phyloP scores from a whole-genome alignment of 2,797 vertebrate species.

The Sylvia borin region DNA sequence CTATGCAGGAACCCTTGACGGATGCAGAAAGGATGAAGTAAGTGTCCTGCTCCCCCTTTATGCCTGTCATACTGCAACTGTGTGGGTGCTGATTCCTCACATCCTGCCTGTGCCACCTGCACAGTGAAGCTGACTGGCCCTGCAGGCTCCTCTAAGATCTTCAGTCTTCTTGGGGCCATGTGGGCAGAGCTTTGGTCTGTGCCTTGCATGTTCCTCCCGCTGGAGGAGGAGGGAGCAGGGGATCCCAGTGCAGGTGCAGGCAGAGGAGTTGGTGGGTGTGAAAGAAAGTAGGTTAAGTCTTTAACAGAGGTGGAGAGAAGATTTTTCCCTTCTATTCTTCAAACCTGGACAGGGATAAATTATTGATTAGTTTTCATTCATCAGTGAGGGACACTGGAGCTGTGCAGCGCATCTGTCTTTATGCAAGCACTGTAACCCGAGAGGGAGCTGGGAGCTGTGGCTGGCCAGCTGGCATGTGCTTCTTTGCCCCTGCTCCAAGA shows the following conservation, averaged over 20 bases:
- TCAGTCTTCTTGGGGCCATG: not conserved
- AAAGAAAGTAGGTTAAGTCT: not conserved
- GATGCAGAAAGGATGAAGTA: constrained; percentile 93
- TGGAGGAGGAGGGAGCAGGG: not conserved
- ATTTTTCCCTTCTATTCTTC: constrained; percentile 6
- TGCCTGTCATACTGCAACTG: not conserved
- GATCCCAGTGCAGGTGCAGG: not conserved
- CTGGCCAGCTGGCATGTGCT: not conserved
- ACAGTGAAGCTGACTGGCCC: not conserved
- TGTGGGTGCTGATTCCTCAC: constrained; percentile 7
- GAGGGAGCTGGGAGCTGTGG: not conserved
- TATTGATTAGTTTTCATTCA: constrained; percentile 52
- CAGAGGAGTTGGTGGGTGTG: not conserved
- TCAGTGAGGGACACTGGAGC: constrained; percentile 18
- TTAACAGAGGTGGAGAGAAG: not conserved
- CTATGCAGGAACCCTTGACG: constrained; percentile 85
- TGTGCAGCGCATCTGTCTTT: constrained; percentile 1
- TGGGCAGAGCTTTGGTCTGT: constrained; percentile 9
- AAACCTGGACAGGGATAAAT: constrained; percentile 34
- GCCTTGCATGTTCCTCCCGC: not conserved
- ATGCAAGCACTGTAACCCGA: not conserved
- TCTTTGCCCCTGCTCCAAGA: not conserved
- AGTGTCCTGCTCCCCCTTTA: constrained; percentile 65
- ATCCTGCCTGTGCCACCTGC: not conserved
- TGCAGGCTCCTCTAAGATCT: not conserved